Evolutionary conservation across 2,888 invertebrate genomes (phyloP).

Genomic region (Mycalesis mineus): DNA sequence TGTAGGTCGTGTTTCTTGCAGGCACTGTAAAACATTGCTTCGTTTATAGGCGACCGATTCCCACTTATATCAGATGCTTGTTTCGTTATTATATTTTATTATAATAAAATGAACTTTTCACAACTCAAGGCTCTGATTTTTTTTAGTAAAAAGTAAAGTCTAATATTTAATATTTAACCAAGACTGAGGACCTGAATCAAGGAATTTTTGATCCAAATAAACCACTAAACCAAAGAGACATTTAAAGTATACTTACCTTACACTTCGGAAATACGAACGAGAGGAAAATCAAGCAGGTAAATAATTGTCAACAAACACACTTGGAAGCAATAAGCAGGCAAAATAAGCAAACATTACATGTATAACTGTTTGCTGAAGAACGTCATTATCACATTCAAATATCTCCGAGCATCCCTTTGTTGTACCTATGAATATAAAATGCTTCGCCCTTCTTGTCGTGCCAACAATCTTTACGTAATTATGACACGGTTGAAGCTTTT

Average conservation of each 20-base stretch:
- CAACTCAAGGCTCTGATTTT: too few relatives aligned
- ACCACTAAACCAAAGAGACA: too few relatives aligned
- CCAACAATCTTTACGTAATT: constrained; percentile 19
- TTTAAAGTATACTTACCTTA: not conserved
- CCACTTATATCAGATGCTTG: too few relatives aligned
- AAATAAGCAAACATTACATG: not conserved
- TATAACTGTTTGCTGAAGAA: constrained; percentile 11
- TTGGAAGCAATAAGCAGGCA: not conserved
- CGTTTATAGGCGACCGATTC: too few relatives aligned
- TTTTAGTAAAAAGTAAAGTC: too few relatives aligned
- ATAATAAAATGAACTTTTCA: too few relatives aligned
- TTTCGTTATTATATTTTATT: too few relatives aligned
- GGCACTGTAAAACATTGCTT: too few relatives aligned
- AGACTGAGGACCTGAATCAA: too few relatives aligned
- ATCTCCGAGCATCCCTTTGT: constrained; percentile 32
- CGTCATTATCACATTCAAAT: constrained; percentile 33
- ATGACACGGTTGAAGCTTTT: not conserved
- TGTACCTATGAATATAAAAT: constrained; percentile 38
- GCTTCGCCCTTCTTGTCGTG: constrained; percentile 4
- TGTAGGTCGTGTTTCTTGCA: too few relatives aligned
- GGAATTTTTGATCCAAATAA: too few relatives aligned
- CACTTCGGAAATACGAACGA: not conserved
- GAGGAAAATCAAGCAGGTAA: not conserved
- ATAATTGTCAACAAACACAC: constrained; percentile 4
- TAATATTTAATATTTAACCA: too few relatives aligned